These are phyloP conservation scores for Stenodema calcarata DNA, from an alignment of 2,888 invertebrate species.

Conservation along the genomic window DNA sequence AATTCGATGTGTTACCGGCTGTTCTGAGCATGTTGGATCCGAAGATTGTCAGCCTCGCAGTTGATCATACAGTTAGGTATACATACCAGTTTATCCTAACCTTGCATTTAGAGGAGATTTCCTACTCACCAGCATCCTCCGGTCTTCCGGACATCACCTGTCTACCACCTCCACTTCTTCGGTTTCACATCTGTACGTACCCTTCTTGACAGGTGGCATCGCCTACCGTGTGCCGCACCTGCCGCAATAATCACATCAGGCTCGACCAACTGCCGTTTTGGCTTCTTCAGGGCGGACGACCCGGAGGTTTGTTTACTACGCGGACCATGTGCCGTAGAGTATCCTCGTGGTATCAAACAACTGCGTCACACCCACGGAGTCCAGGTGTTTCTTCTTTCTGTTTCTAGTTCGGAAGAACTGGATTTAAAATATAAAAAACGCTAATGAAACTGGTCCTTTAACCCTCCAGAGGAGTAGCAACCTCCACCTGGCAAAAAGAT, in stretches of 20 bases:
- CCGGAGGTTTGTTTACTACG: neutral
- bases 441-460: neutral
- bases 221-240: neutral
- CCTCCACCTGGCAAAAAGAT: too few species aligned
- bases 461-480: too few species aligned
- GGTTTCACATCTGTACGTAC: neutral
- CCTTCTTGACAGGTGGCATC: conserved; percentile 1
- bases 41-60: too few species aligned
- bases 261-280: neutral
- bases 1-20: too few species aligned
- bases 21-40: too few species aligned
- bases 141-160: neutral
- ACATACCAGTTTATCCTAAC: too few species aligned
- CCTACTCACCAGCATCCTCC: neutral
- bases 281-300: neutral
- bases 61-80: too few species aligned
- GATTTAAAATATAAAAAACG: neutral
- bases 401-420: neutral
- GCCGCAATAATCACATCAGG: neutral
- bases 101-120: too few species aligned
- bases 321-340: neutral
- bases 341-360: neutral
- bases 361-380: neutral
- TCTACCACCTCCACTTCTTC: neutral
- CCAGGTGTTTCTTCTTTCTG: neutral